Conservation (phyloP, 2,113 vertebrate genomes). For the Solea senegalensis region DNA sequence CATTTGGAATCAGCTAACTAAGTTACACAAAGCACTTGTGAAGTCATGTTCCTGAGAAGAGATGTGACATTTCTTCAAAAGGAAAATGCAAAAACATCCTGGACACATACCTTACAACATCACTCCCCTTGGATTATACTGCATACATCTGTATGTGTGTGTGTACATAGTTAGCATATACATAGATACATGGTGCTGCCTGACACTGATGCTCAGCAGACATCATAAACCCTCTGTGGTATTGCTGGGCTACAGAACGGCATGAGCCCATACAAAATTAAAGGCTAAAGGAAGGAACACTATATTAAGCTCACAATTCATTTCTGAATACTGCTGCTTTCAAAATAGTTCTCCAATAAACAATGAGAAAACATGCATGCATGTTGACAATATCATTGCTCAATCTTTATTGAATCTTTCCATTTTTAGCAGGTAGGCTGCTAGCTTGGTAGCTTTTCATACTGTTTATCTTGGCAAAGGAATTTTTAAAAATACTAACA, state of each 20-base stretch:
- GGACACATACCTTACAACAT: background rate
- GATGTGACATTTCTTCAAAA: too few species aligned
- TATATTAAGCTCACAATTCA: constrained; percentile 13
- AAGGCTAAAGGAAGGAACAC: background rate
- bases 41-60: background rate
- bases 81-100: background rate
- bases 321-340: background rate
- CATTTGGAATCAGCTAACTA: background rate
- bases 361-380: too few species aligned
- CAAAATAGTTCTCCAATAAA: too few species aligned
- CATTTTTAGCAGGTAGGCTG: too few species aligned
- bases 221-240: constrained; percentile 1
- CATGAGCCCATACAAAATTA: background rate
- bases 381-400: too few species aligned
- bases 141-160: background rate
- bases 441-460: too few species aligned
- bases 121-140: constrained; percentile 2
- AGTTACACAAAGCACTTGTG: background rate
- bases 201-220: background rate
- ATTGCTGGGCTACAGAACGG: background rate
- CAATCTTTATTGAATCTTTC: too few species aligned
- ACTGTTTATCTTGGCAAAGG: too few species aligned
- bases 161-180: too few species aligned
- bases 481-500: too few species aligned
- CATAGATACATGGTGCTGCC: background rate